phyloP scores from a whole-genome alignment of 2,797 vertebrate species.

The Tragopan temminckii region DNA sequence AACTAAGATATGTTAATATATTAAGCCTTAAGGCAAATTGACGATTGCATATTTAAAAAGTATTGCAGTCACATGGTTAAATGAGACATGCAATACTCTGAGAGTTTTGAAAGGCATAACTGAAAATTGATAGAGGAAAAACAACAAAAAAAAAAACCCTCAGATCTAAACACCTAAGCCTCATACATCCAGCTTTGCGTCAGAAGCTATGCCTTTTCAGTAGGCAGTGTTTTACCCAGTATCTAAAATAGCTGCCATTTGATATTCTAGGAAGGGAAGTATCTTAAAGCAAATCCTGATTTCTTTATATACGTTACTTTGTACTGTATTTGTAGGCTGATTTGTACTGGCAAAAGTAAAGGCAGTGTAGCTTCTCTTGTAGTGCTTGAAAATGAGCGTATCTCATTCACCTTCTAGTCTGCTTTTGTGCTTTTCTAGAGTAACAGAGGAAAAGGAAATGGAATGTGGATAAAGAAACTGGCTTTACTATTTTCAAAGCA shows the following conservation, averaged over 20 bases:
- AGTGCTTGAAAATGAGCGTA: not conserved
- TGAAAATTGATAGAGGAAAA: conserved; percentile 36
- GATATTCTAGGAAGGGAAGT: not conserved
- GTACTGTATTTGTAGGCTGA: not conserved
- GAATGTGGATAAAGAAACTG: not conserved
- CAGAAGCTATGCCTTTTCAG: not conserved
- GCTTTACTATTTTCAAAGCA: not conserved
- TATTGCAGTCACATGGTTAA: conserved; percentile 29
- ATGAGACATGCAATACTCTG: not conserved
- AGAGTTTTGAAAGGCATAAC: conserved; percentile 47
- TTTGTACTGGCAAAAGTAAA: not conserved
- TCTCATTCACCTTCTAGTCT: not conserved
- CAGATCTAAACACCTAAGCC: not conserved
- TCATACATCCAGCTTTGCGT: not conserved
- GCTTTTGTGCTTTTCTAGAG: not conserved
- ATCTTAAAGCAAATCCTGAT: not conserved
- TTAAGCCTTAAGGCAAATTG: conserved; percentile 21
- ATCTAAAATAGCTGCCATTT: not conserved
- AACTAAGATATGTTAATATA: not conserved
- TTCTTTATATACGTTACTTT: not conserved
- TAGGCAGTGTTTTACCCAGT: not conserved
- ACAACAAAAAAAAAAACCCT: not conserved
- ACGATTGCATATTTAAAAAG: not conserved
- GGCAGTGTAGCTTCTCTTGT: not conserved
- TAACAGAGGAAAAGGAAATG: not conserved